Evolutionary conservation across 2,113 vertebrate species (phyloP).

Genomic region (Caranx ignobilis): DNA sequence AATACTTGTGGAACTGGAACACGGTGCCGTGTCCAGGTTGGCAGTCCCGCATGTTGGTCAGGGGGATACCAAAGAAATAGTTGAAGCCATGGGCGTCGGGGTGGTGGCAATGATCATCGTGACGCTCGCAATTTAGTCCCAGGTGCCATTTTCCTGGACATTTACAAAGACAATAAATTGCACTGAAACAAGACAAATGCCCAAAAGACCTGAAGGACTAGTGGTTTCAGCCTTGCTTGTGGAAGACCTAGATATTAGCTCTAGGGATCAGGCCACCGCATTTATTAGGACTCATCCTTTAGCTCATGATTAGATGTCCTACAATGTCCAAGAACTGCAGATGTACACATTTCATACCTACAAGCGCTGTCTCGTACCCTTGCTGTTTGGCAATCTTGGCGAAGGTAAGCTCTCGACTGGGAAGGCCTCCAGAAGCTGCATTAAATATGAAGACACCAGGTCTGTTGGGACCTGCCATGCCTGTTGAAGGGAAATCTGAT

Average conservation of each 20-base stretch:
- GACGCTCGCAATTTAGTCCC: slow-evolving; percentile 87
- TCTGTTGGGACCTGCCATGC: slow-evolving; percentile 45
- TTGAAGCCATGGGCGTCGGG: slow-evolving; percentile 89
- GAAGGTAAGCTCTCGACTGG: slow-evolving; percentile 88
- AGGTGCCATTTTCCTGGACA: slow-evolving; percentile 92
- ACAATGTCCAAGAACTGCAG: too few species aligned
- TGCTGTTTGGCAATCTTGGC: slow-evolving; percentile 83
- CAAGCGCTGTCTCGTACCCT: slow-evolving; percentile 87
- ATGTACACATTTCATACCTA: slow-evolving; percentile 62
- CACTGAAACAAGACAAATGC: not conserved
- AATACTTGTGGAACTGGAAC: slow-evolving; percentile 66
- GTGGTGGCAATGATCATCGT: slow-evolving; percentile 92
- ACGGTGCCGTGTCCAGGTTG: slow-evolving; percentile 83
- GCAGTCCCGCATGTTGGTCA: slow-evolving; percentile 92
- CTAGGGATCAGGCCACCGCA: too few species aligned
- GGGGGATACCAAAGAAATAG: slow-evolving; percentile 88
- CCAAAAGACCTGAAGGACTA: too few species aligned
- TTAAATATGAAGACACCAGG: slow-evolving; percentile 74
- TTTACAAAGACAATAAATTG: not conserved
- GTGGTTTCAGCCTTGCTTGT: too few species aligned
- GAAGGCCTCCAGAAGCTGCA: slow-evolving; percentile 89
- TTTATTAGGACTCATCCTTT: too few species aligned
- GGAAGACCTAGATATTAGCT: too few species aligned
- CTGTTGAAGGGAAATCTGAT: slow-evolving; percentile 40
- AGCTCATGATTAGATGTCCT: too few species aligned